Evolutionary conservation across 2,888 invertebrate species (phyloP).

Genomic region (Sesamia inferens): DNA sequence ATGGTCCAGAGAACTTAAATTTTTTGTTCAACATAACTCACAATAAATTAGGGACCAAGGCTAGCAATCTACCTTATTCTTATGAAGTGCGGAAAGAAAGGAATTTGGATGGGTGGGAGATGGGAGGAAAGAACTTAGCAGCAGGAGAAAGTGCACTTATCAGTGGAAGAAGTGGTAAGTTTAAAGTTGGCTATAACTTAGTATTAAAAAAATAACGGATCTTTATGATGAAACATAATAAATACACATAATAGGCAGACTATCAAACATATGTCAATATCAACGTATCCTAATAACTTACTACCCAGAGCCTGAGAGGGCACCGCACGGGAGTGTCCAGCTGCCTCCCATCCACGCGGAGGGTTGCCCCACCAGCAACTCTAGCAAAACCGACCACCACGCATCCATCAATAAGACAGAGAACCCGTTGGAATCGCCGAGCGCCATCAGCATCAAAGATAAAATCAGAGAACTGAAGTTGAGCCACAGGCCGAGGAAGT

Average conservation of each 20-base stretch:
- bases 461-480: conserved; percentile 82
- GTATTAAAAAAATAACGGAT: conserved; percentile 13
- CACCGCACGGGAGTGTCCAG: conserved; percentile 61
- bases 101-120: conserved; percentile 74
- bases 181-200: conserved; percentile 4
- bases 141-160: conserved; percentile 79
- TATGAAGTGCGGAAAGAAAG: conserved; percentile 66
- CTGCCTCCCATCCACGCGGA: conserved; percentile 80
- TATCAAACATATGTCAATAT: conserved; percentile 6
- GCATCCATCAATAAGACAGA: conserved; percentile 27
- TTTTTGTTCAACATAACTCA: conserved; percentile 73
- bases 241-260: not conserved
- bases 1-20: conserved; percentile 74
- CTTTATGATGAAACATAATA: not conserved
- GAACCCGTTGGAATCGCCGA: conserved; percentile 22
- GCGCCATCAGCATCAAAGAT: conserved; percentile 77
- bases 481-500: conserved; percentile 55
- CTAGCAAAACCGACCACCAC: conserved; percentile 40
- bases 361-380: conserved; percentile 62
- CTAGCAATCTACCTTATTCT: conserved; percentile 64
- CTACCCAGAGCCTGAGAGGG: conserved; percentile 38
- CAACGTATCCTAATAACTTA: conserved; percentile 5
- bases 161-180: conserved; percentile 74
- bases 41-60: conserved; percentile 60
- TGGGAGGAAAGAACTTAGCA: conserved; percentile 73